Conservation (phyloP, 2,888 invertebrate species). For the Andrena fulva region DNA sequence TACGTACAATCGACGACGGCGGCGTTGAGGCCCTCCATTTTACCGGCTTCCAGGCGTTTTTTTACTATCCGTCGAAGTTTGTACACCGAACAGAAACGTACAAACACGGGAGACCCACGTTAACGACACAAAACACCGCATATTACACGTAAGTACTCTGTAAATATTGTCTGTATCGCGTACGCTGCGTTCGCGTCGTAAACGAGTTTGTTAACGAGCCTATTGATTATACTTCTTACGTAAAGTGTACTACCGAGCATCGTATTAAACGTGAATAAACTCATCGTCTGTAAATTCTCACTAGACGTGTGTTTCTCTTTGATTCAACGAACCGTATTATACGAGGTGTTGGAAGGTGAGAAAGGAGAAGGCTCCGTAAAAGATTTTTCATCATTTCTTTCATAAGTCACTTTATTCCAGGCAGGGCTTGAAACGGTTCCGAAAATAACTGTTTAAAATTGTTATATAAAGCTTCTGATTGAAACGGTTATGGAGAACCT, state of each 20-base stretch:
- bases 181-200: slow-evolving; percentile 63
- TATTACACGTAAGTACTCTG: slow-evolving; percentile 58
- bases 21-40: slow-evolving; percentile 3
- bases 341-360: neutral
- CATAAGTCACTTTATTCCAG: too few relatives aligned
- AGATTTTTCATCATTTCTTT: too few relatives aligned
- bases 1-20: neutral
- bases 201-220: slow-evolving; percentile 69
- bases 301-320: neutral
- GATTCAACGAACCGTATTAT: neutral
- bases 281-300: slow-evolving; percentile 78
- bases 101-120: slow-evolving; percentile 31
- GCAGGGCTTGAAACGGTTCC: too few relatives aligned
- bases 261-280: slow-evolving; percentile 78
- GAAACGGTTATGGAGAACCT: too few relatives aligned
- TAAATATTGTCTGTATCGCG: slow-evolving; percentile 74
- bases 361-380: neutral
- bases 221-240: slow-evolving; percentile 76
- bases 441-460: too few relatives aligned
- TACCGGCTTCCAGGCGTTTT: slow-evolving; percentile 16
- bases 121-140: slow-evolving; percentile 24
- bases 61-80: slow-evolving; percentile 24
- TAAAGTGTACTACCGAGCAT: slow-evolving; percentile 75
- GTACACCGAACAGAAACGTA: slow-evolving; percentile 45
- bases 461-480: too few relatives aligned